phyloP scores from a whole-genome alignment of 2,113 vertebrate genomes.

The Dunckerocampus dactyliophorus region DNA sequence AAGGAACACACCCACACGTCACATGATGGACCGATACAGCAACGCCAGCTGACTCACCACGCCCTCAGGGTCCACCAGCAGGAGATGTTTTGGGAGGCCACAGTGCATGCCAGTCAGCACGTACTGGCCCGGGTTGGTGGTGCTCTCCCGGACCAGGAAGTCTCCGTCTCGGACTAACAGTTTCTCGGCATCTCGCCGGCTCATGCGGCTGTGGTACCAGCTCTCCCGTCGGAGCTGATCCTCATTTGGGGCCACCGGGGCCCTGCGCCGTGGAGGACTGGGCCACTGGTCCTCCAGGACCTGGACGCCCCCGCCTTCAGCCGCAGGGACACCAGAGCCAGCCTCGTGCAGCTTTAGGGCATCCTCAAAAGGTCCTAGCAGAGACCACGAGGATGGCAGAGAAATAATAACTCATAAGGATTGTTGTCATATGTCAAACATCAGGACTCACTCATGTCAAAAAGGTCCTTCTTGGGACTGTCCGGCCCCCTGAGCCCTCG shows the following conservation, averaged over 20 bases:
- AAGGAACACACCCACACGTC: not conserved
- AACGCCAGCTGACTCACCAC: too few species aligned
- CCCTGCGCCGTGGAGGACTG: constrained; percentile 83
- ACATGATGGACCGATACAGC: too few species aligned
- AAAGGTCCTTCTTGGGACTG: constrained; percentile 92
- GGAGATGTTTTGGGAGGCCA: constrained; percentile 89
- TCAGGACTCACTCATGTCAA: constrained; percentile 89
- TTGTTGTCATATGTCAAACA: not conserved
- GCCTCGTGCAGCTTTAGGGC: constrained; percentile 88
- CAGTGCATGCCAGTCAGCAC: constrained; percentile 93
- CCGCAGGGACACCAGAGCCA: constrained; percentile 36
- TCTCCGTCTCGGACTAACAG: constrained; percentile 86
- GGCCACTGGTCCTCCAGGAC: constrained; percentile 86
- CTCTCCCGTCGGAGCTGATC: constrained; percentile 85
- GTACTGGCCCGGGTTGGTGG: constrained; percentile 93
- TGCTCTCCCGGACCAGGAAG: constrained; percentile 91
- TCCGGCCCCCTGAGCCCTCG: constrained; percentile 51
- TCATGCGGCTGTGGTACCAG: constrained; percentile 97
- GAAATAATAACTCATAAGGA: not conserved
- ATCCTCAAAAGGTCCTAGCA: constrained; percentile 89
- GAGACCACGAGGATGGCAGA: not conserved
- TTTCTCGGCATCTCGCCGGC: constrained; percentile 85
- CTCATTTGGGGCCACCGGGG: constrained; percentile 88
- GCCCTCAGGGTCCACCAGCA: constrained; percentile 94
- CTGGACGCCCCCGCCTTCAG: constrained; percentile 30